Evolutionary conservation across 2,888 invertebrate genomes (phyloP), one percentile per base, ranked within the genome.

Genomic region (Trichopoda pennipes): DNA sequence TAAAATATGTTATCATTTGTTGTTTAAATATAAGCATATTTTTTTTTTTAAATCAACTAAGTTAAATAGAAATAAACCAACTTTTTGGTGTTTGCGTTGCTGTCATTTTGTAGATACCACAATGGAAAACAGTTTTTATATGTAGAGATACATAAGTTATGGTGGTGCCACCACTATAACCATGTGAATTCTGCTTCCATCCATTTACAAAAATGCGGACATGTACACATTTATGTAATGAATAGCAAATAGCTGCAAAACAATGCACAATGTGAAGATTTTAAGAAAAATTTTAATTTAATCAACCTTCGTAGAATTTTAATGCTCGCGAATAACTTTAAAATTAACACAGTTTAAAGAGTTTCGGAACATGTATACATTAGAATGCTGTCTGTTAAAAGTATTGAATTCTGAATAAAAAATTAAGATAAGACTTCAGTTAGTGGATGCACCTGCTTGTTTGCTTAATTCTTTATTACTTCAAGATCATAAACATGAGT

Each of bases 11-110:
- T n/a, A 32, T 53, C 19, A 44, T 68, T 51, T 60, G 8, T 60
- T 49, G 23, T 55, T 61, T 55, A 49, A 76, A 58, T 53, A 44
- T 23, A 17, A 9, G 47, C 16, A 7, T n/a, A n/a, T 4, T 64
- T 53, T 38, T 53, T 21, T 51, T 21, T 51, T 28, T n/a, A 61
- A 35, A 23, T 42, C 35, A 72, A 66, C 51, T 69, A 69, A 81
- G 74, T 77, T 74, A 77, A 81, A 81, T 49, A 51, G 53, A 63
- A 63, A 4, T 77, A 63, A 58, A 76, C 2, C 44, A 23, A 16
- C 1, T n/a, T 44, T 61, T 61, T 44, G n/a, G 44, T 42, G 6
- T 23, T 44, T 38, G 4, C 17, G 38, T 38, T 38, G 58, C 38
- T 35, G 19, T 21, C 19, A 38, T 21, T 16, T 44, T 14, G 4